phyloP scores from a whole-genome alignment of 2,113 vertebrate genomes.

The Numenius arquata region DNA sequence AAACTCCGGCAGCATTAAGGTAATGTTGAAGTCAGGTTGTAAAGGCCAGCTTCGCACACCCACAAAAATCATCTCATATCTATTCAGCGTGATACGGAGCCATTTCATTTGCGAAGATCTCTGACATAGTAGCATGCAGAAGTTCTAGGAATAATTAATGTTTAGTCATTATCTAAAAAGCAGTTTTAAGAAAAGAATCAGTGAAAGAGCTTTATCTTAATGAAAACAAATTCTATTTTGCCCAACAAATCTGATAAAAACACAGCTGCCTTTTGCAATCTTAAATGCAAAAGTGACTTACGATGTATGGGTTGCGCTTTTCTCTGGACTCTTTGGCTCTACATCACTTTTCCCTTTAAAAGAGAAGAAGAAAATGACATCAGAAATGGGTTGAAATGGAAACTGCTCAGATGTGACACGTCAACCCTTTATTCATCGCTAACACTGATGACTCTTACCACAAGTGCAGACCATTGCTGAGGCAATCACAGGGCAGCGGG shows the following conservation, averaged over 20 bases:
- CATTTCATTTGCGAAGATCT: conserved; percentile 32
- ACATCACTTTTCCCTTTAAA: conserved; percentile 83
- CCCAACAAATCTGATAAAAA: conserved; percentile 41
- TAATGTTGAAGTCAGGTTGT: neutral
- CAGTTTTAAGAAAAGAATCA: conserved; percentile 43
- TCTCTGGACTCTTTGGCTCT: conserved; percentile 82
- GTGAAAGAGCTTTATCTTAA: conserved; percentile 37
- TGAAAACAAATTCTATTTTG: conserved; percentile 42
- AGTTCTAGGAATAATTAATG: conserved; percentile 52
- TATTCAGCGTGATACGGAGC: neutral
- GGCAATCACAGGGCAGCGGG: neutral
- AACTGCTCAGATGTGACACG: conserved; percentile 27
- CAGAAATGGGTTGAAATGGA: conserved; percentile 48
- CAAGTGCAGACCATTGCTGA: neutral
- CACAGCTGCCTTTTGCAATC: conserved; percentile 13
- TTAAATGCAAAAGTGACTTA: conserved; percentile 81
- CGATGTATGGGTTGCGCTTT: conserved; percentile 90
- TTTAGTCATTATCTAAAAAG: conserved; percentile 30
- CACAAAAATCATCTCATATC: conserved; percentile 10
- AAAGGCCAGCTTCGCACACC: neutral
- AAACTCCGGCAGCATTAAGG: conserved; percentile 39
- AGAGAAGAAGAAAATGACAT: conserved; percentile 67
- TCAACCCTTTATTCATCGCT: conserved; percentile 25
- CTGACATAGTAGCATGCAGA: neutral
- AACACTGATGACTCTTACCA: neutral